Evolutionary conservation across 2,113 vertebrate genomes (phyloP).

Genomic region (Motacilla tschutschensis): DNA sequence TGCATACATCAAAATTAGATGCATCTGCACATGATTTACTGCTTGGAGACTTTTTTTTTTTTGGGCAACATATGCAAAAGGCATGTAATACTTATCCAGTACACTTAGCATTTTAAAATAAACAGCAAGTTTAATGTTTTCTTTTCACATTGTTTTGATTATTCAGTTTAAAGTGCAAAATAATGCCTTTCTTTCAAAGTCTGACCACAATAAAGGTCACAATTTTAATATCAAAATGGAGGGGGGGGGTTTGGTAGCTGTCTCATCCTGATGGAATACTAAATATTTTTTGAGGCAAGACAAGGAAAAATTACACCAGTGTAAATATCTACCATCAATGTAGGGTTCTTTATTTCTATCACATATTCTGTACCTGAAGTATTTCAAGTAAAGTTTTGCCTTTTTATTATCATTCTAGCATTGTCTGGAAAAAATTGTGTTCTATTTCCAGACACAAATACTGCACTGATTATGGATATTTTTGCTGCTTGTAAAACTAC

Average conservation of each 20-base stretch:
- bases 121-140: neutral
- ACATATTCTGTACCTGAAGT: neutral
- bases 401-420: neutral
- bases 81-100: accelerated
- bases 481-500: neutral
- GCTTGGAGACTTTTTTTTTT: neutral
- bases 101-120: neutral
- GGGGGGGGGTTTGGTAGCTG: accelerated
- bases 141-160: neutral
- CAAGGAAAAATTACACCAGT: neutral
- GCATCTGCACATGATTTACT: neutral
- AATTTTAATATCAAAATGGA: neutral
- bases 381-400: neutral
- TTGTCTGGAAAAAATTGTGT: neutral
- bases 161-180: neutral
- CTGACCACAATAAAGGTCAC: neutral
- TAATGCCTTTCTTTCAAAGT: neutral
- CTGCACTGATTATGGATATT: neutral
- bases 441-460: neutral
- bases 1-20: neutral
- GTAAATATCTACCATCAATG: neutral
- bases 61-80: neutral
- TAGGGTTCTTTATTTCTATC: neutral
- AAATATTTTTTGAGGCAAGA: neutral
- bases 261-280: neutral